phyloP scores from a whole-genome alignment of 2,888 invertebrate genomes.

The Diplolepis rosae region DNA sequence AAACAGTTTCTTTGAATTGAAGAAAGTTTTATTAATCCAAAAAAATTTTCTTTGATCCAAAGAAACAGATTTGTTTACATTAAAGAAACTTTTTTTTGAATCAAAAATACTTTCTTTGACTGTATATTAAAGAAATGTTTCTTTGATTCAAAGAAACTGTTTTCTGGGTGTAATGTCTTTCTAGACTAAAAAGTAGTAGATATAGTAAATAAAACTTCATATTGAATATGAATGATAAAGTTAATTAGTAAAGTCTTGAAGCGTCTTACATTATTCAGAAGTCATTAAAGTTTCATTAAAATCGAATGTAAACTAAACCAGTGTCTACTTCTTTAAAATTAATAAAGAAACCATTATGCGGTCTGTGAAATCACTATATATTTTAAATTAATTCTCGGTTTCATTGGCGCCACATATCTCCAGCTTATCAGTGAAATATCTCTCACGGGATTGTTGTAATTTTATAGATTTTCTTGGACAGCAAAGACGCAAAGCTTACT shows the following conservation, averaged over 20 bases:
- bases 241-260: background rate
- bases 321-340: conserved; percentile 1
- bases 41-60: too few relatives aligned
- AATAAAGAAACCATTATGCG: conserved; percentile 2
- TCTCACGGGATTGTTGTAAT: conserved; percentile 5
- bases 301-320: background rate
- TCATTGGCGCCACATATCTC: conserved; percentile 19
- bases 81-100: too few relatives aligned
- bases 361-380: conserved; percentile 18
- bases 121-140: too few relatives aligned
- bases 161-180: too few relatives aligned
- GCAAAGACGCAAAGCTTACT: background rate
- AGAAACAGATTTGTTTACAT: too few relatives aligned
- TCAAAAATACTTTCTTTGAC: too few relatives aligned
- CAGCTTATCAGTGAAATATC: conserved; percentile 23
- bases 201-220: too few relatives aligned
- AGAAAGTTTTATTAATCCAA: too few relatives aligned
- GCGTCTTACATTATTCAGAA: background rate
- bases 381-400: conserved; percentile 2
- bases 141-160: too few relatives aligned
- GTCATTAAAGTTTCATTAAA: conserved; percentile 19
- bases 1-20: too few relatives aligned
- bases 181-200: too few relatives aligned
- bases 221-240: background rate
- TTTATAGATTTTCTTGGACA: conserved; percentile 8